Percentiles rank a stretch among this genome's conserved stretches.
Conservation (phyloP, 2,113 vertebrate species). For the Microcebus jonahi region DNA sequence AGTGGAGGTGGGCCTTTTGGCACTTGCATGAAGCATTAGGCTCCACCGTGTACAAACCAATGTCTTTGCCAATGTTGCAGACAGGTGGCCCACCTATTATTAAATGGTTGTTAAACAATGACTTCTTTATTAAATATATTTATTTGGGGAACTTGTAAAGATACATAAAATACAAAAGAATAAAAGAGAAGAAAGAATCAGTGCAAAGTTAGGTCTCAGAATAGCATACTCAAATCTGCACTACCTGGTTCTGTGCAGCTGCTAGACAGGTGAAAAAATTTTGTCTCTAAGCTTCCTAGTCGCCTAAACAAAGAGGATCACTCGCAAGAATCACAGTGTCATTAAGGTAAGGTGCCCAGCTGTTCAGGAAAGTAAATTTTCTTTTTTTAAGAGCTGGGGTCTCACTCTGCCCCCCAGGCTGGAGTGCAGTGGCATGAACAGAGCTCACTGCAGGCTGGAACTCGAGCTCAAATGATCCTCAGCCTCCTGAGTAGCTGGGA, state of each 20-base stretch:
- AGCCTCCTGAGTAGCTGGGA: no score
- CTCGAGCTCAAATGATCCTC: no score
- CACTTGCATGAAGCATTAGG: rapidly evolving
- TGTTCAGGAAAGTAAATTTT: not conserved
- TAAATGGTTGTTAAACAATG: not conserved
- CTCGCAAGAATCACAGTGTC: not conserved
- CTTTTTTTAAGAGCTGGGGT: no score
- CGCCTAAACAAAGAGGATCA: not conserved
- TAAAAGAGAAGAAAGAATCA: not conserved
- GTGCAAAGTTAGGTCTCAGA: not conserved
- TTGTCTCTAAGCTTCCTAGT: not conserved
- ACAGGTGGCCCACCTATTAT: not conserved
- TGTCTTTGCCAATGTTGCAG: not conserved
- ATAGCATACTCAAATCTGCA: not conserved
- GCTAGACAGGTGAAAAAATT: not conserved
- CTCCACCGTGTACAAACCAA: not conserved
- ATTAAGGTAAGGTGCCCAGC: not conserved
- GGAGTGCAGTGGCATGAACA: no score
- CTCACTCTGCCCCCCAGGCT: no score
- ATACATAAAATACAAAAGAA: not conserved
- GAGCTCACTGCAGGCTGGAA: no score
- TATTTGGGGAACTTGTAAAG: not conserved
- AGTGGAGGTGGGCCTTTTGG: not conserved
- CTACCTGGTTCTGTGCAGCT: not conserved
- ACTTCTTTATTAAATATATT: not conserved